These are phyloP conservation scores for Podilymbus podiceps DNA, from an alignment of 2,113 vertebrate genomes.

Conservation along the genomic window DNA sequence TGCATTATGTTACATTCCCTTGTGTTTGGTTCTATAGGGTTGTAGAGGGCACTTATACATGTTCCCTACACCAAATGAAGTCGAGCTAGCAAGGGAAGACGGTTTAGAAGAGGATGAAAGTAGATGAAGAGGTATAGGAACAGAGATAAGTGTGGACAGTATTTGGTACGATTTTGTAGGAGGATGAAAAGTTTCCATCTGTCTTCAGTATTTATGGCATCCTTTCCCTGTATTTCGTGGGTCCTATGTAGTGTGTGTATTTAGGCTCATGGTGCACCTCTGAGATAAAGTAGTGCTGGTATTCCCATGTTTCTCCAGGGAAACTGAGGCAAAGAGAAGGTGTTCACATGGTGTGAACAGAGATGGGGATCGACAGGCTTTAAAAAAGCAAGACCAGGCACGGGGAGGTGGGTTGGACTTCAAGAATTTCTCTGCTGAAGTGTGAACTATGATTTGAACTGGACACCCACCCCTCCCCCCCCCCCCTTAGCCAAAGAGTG, in stretches of 20 bases:
- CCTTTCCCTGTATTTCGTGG: neutral
- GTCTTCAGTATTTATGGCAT: neutral
- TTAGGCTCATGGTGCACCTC: neutral
- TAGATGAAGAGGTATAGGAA: neutral
- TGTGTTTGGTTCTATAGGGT: neutral
- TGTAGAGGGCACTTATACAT: neutral
- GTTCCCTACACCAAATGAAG: neutral
- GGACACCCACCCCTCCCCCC: no score
- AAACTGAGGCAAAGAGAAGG: neutral
- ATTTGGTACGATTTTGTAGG: neutral
- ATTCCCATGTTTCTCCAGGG: neutral
- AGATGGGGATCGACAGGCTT: neutral
- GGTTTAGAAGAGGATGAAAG: neutral
- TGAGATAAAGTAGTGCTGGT: neutral
- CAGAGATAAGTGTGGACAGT: neutral
- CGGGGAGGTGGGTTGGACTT: neutral
- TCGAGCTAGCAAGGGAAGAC: neutral
- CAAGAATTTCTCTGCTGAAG: neutral
- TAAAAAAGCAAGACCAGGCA: neutral
- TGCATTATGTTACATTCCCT: neutral
- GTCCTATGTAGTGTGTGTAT: neutral
- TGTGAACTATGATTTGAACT: neutral
- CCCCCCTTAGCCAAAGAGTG: neutral
- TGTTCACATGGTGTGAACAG: neutral
- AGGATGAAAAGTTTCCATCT: neutral